Evolutionary conservation across 2,113 vertebrate species (phyloP), one percentile per base, ranked within the genome.

Genomic region (Percina caprodes): DNA sequence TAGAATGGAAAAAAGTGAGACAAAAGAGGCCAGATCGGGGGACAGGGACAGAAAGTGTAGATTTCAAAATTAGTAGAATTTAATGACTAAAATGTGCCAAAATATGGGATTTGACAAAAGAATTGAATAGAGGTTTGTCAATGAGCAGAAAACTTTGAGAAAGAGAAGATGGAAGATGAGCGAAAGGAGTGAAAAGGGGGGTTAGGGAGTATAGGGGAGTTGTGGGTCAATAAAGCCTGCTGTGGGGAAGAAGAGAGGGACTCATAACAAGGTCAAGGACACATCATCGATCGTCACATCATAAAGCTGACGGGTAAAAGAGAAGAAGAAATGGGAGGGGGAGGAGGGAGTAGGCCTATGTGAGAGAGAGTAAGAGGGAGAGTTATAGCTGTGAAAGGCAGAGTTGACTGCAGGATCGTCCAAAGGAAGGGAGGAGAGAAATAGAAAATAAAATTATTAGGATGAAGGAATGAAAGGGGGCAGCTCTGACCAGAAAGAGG

Each of bases 251-350:
- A 80, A 60, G 42, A 88, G 83, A 85, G 88, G 82, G 84, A 93
- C 83, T 77, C 88, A 90, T 93, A 92, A 93, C 84, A 83, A 94
- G 92, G 92, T 91, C 92, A 93, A 93, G 92, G 92, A 90, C 91
- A 89, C 68, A 85, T 79, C 89, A 93, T 94, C 77, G 90, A 94
- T 92, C 77, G 70, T 62, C 76, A 76, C 84, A 83, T 93, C 88
- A 89, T 93, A 90, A 89, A 86, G 79, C 85, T 89, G 91, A 89
- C 91, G 89, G 72, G 77, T 69, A 75, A n/a, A n/a, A 69, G 68
- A 79, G 72, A 76, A 71, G 65, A 83, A 68, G 24, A 58, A 56
- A 52, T 23, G 63, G 23, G 39, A 42, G 21, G 46, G 26, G 2
- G 14, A 42, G 56, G 30, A 33, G 48, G 30, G 18, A 26, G 55